A percentile compares a stretch with the other conserved stretches of the same genome.
Conservation (phyloP, 2,113 vertebrate genomes). For the Pionites leucogaster region DNA sequence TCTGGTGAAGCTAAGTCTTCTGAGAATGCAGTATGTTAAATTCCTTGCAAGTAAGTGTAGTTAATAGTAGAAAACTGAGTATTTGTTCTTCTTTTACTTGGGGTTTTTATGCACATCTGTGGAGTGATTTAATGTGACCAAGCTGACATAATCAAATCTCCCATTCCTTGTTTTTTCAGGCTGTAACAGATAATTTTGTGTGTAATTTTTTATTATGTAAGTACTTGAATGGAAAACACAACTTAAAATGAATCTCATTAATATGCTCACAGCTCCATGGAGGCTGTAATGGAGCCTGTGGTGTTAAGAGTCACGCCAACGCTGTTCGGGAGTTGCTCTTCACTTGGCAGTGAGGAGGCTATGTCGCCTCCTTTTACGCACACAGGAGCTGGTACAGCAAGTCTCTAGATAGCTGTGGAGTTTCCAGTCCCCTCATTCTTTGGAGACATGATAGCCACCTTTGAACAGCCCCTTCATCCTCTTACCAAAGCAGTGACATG, state of each 20-base stretch:
- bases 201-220: constrained; percentile 41
- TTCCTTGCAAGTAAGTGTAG: neutral
- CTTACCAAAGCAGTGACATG: neutral
- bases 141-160: neutral
- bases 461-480: neutral
- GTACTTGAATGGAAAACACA: constrained; percentile 33
- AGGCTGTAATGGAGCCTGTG: constrained; percentile 1
- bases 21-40: neutral
- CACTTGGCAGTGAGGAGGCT: neutral
- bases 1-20: neutral
- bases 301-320: neutral
- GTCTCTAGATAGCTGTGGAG: neutral
- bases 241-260: constrained; percentile 15
- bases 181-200: neutral
- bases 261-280: neutral
- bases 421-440: neutral
- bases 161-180: neutral
- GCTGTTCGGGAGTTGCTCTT: neutral
- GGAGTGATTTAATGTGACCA: neutral
- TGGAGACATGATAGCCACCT: neutral
- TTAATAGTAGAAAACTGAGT: neutral
- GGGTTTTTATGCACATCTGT: neutral
- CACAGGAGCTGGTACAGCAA: neutral
- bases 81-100: neutral
- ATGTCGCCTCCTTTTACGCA: neutral